Evolutionary conservation across 1,140 invertebrate species (phyloP), one percentile per base, ranked within the genome.

Genomic region (Drosophila lowei): DNA sequence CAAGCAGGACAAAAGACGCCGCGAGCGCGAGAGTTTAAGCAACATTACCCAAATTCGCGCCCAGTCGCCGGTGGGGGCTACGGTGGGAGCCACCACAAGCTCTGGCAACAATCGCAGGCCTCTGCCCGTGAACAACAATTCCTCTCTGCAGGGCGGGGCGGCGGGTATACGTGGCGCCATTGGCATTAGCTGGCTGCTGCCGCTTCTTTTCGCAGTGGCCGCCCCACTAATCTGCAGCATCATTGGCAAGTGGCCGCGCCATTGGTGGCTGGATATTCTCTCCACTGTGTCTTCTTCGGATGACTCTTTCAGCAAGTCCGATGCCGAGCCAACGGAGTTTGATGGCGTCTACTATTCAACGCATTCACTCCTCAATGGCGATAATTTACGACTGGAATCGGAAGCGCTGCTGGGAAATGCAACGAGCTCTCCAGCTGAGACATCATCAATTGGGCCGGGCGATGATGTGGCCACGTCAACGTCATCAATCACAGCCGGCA

Each of bases 201-300:
- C 91, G 23, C 65, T 91, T 6, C 77, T 91, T 15, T 91, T 89
- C 50, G 91, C 91, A 6, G 84, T 91, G 42, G 76, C 90, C 30
- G 76, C 84, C 47, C 90, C 90, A 41, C 80, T 91, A 46, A 91
- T 91, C 71, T 91, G 89, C 74, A 91, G 84, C 67, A 91, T 91
- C 56, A 91, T 91, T 58, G 90, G 89, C 67, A 79, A 91, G 55
- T 91, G 91, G 89, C 91, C 91, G 54, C 72, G 72, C 4, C 77
- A 91, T 53, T 91, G 90, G 91, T 91, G 91, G 91, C 67, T 90
- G 15, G 89, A 91, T 56, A 50, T 90, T 50, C 63, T 79, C 11
- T 81, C 68, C 62, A 47, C 44, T 5, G 30, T 43, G 44, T 23
- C 55, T 11, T 21, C 42, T 11, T 21, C 42, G 38, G 81, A 81